Percentiles rank a stretch among this genome's conserved stretches.
These are phyloP conservation scores for Morelia viridis DNA, from an alignment of 2,797 vertebrate species.

Conservation along the genomic window DNA sequence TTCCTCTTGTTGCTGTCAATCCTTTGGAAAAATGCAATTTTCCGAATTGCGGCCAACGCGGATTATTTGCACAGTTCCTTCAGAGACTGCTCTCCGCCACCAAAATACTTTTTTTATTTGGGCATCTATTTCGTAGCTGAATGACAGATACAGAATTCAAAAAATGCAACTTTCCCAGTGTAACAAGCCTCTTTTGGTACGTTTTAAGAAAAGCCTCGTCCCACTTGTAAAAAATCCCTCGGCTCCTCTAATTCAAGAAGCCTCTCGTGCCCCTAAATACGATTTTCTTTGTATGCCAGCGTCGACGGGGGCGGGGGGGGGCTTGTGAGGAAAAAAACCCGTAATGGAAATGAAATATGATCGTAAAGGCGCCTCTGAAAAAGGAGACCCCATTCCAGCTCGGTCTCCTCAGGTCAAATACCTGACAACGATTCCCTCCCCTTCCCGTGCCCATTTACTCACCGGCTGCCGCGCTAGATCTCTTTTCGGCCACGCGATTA, in stretches of 20 bases:
- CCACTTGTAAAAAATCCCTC: neutral
- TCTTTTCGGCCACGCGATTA: neutral
- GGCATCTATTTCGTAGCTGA: neutral
- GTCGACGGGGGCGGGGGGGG: too few species aligned
- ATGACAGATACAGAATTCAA: neutral
- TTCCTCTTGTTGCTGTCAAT: neutral
- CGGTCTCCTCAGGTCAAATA: neutral
- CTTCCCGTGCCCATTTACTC: neutral
- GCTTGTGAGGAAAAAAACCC: too few species aligned
- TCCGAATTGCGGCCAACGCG: neutral
- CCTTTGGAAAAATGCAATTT: neutral
- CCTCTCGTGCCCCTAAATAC: neutral
- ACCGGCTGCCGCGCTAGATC: neutral
- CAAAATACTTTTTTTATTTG: neutral
- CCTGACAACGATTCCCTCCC: neutral
- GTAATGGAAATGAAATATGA: neutral
- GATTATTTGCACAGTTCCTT: neutral
- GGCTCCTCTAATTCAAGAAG: neutral
- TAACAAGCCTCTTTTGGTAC: neutral
- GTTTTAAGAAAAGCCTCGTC: neutral
- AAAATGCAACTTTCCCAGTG: neutral
- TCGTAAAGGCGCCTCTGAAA: neutral
- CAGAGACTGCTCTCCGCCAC: neutral
- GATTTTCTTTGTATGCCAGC: neutral
- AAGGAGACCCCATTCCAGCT: too few species aligned